These are phyloP conservation scores for Lepus americanus DNA, from an alignment of 2,113 vertebrate species.

Conservation along the genomic window DNA sequence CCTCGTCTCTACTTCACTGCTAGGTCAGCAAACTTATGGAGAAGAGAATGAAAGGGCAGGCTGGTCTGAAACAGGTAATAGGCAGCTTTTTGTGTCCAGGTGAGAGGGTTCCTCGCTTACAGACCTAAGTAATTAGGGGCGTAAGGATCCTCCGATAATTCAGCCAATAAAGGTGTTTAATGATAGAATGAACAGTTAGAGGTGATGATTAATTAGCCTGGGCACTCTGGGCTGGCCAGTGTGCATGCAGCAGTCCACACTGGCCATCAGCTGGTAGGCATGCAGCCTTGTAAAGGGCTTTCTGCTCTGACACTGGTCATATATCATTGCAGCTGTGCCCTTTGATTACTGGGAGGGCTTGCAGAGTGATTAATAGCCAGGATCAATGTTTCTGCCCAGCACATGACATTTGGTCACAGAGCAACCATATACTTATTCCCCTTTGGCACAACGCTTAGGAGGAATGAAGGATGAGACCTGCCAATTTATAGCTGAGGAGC, in stretches of 20 bases:
- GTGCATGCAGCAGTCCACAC: constrained; percentile 89
- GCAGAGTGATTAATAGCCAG: constrained; percentile 98
- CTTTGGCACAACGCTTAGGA: constrained; percentile 93
- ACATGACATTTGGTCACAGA: constrained; percentile 99
- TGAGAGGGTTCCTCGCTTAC: constrained; percentile 89
- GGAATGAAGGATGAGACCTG: constrained; percentile 95
- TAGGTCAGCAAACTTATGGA: constrained; percentile 89
- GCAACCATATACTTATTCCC: constrained; percentile 98
- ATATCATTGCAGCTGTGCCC: constrained; percentile 97
- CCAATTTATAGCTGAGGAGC: constrained; percentile 94
- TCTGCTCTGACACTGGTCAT: constrained; percentile 97
- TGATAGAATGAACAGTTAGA: constrained; percentile 92
- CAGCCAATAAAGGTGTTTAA: constrained; percentile 94
- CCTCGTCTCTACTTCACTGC: constrained; percentile 88
- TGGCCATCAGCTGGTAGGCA: constrained; percentile 94
- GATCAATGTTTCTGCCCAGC: constrained; percentile 99
- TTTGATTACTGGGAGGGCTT: constrained; percentile 99
- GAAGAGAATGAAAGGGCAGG: constrained; percentile 87
- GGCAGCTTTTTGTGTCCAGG: constrained; percentile 90
- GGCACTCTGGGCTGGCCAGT: constrained; percentile 90
- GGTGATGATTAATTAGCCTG: constrained; percentile 94
- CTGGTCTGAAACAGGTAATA: constrained; percentile 87
- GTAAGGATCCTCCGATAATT: constrained; percentile 91
- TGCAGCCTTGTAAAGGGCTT: constrained; percentile 94
- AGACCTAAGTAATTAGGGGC: constrained; percentile 90